Percentiles rank a stretch among this genome's conserved stretches.
Conservation (phyloP, 37 sponge, comb jelly and placozoan species). For the Oscarella lobularis region DNA sequence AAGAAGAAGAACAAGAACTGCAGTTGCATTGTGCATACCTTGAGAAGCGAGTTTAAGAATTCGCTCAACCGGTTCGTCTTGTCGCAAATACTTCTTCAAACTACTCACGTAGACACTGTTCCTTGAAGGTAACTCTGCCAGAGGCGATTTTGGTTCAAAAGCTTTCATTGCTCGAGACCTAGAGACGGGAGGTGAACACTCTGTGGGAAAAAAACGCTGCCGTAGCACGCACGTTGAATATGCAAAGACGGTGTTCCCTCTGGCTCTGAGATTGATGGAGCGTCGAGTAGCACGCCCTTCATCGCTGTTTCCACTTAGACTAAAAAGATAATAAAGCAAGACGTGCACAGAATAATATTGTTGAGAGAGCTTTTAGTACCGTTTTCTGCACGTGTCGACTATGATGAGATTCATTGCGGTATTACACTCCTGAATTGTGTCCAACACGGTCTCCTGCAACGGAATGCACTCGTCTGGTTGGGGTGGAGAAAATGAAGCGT, state of each 20-base stretch:
- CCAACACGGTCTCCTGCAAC: not conserved
- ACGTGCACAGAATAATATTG: too few relatives aligned
- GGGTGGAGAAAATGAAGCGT: slow-evolving; percentile 3
- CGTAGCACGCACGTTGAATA: not conserved
- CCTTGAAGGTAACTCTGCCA: too few relatives aligned
- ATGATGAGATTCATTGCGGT: not conserved
- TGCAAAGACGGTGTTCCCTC: not conserved
- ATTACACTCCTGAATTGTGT: not conserved
- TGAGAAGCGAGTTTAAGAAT: not conserved
- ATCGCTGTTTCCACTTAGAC: too few relatives aligned
- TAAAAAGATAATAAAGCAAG: too few relatives aligned
- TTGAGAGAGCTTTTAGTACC: too few relatives aligned
- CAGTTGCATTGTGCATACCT: too few relatives aligned
- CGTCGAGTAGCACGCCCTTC: too few relatives aligned
- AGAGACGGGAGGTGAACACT: too few relatives aligned
- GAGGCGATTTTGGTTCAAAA: too few relatives aligned
- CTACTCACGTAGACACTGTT: not conserved
- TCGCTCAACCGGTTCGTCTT: not conserved
- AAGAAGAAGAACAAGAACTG: too few relatives aligned
- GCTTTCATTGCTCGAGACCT: too few relatives aligned
- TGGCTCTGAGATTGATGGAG: not conserved
- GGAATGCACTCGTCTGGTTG: not conserved
- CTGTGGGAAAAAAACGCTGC: too few relatives aligned
- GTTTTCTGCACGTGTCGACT: not conserved
- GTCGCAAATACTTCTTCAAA: not conserved